Evolutionary conservation across 1,140 invertebrate genomes (phyloP), one percentile per base, ranked within the genome.

Genomic region (Dinothrombium tinctorium): DNA sequence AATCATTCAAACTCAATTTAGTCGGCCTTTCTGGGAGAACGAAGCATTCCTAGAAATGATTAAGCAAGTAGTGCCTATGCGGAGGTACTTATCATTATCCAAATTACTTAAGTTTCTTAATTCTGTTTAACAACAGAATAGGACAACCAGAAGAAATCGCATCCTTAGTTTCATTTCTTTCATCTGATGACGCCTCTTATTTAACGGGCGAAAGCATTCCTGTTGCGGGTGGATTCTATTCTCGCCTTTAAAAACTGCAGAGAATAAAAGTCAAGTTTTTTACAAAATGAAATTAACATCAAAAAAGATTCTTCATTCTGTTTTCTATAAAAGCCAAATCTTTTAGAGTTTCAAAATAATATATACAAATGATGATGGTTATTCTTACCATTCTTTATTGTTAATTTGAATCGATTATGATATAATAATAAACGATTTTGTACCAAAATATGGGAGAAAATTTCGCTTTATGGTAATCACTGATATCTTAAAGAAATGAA

Each of bases 171-270:
- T 74, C 86, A 25, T 95, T 89, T 59, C 60, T 98, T 32, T 75
- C 70, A 22, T 90, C 82, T 1, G 69, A 87, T 42, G 87, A 95
- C 65, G 76, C 86, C 11, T 71, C 71, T 9, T 96, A 89, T 54
- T 72, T 95, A 23, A 96, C 84, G 39, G 90, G 90, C 19, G 89
- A 95, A 67, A 79, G 72, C 21, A 68, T 94, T 43, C 63, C 80
- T 28, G 69, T 74, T 28, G 62, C 74, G 28, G 89, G 89, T 26
- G 89, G 87, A 45, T 38, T 19, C 20, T 38, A 15, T 26, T 25
- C 37, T 19, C 15, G 37, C 15, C 9, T 38, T n/a, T 38, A 15
- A 38, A 38, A 2, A n/a, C n/a, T n/a, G n/a, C n/a, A n/a, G n/a
- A n/a, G n/a, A n/a, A n/a, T n/a, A n/a, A n/a, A n/a, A n/a, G n/a